Evolutionary conservation across 1,140 invertebrate species (phyloP).

Genomic region (Heliothis subflexa): DNA sequence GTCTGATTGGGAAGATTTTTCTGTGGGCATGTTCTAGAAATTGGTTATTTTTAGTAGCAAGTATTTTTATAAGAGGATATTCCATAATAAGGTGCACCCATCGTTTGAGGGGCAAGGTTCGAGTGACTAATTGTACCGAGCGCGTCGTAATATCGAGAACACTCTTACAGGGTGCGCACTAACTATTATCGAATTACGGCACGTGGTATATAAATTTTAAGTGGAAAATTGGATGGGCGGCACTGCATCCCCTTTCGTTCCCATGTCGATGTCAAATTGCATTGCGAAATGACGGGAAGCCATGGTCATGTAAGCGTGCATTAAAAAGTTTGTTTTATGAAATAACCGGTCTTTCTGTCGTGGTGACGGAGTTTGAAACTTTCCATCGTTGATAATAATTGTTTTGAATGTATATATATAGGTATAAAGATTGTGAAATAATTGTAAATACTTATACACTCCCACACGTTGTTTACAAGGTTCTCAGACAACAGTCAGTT

Average conservation of each 20-base stretch:
- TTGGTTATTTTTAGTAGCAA: no score
- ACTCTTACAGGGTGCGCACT: conserved; percentile 57
- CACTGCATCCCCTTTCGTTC: neutral
- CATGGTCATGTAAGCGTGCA: conserved; percentile 2
- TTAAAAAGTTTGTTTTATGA: no score
- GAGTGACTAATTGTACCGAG: conserved; percentile 63
- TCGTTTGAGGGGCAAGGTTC: conserved; percentile 58
- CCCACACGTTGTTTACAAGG: no score
- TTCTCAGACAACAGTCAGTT: no score
- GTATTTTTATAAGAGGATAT: neutral
- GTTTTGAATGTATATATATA: no score
- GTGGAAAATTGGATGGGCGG: conserved; percentile 27
- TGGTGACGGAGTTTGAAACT: no score
- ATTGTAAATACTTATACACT: no score
- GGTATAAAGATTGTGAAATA: no score
- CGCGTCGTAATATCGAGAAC: conserved; percentile 62
- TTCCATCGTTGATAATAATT: no score
- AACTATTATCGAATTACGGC: conserved; percentile 40
- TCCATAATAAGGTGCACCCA: neutral
- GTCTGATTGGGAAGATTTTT: no score
- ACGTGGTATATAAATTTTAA: conserved; percentile 14
- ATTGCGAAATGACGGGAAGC: neutral
- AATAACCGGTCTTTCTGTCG: no score
- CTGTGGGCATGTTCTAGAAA: no score
- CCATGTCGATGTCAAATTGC: conserved; percentile 15